Percentiles rank a stretch among this genome's conserved stretches.
Evolutionary conservation across 2,797 vertebrate species (phyloP).

Genomic region (Rhabdomys pumilio): DNA sequence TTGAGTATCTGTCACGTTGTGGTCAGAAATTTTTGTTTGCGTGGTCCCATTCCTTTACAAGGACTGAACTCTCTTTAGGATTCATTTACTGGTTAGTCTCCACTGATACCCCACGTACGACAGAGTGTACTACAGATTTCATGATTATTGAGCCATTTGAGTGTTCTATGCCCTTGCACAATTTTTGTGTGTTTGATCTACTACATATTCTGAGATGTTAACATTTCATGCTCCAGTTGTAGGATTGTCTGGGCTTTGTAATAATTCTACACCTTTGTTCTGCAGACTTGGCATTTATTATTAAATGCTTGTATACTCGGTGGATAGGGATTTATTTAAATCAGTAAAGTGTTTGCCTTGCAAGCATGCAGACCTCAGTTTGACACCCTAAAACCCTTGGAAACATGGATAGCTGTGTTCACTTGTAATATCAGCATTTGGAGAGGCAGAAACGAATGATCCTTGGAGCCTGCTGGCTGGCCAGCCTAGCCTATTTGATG

Average conservation of each 20-base stretch:
- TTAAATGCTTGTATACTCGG: not conserved
- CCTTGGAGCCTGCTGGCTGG: not conserved
- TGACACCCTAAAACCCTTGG: not conserved
- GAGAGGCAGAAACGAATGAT: not conserved
- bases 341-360: not conserved
- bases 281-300: not conserved
- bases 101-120: not conserved
- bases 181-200: not conserved
- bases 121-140: not conserved
- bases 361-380: not conserved
- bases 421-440: not conserved
- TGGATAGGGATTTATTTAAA: not conserved
- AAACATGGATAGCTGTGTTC: not conserved
- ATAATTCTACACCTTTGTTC: not conserved
- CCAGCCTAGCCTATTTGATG: not conserved
- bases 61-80: not conserved
- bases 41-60: not conserved
- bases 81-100: not conserved
- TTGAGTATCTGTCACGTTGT: not conserved
- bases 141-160: not conserved
- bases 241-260: not conserved
- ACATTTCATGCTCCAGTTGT: not conserved
- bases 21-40: constrained; percentile 13
- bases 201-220: not conserved
- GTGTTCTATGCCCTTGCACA: constrained; percentile 3